phyloP scores from a whole-genome alignment of 2,797 vertebrate genomes.

The Pseudochirops cupreus region DNA sequence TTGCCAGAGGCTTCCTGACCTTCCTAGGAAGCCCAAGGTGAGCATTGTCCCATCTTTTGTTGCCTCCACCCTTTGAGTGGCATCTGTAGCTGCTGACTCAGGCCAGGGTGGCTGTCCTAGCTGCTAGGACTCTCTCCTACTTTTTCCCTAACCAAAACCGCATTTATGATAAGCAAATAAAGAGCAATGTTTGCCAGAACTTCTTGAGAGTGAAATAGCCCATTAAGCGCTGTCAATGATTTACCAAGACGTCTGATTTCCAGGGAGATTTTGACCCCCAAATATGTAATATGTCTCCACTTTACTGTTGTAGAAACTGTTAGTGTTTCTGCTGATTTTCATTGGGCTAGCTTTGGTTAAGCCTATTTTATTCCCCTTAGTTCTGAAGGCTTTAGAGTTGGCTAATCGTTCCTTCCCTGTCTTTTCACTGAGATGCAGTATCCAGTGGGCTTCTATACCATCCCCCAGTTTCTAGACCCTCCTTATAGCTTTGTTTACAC shows the following conservation, averaged over 20 bases:
- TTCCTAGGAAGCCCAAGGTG: too few relatives aligned
- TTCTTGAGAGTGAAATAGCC: neutral
- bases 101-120: neutral
- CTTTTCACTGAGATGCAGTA: neutral
- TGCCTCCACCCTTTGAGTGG: accelerated
- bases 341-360: neutral
- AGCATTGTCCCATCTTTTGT: neutral
- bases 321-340: neutral
- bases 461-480: neutral
- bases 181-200: neutral
- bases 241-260: neutral
- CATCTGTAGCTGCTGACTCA: neutral
- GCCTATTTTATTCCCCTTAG: neutral
- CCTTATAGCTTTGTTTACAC: neutral
- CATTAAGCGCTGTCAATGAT: neutral
- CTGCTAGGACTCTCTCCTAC: neutral
- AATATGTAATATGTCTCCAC: neutral
- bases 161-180: neutral
- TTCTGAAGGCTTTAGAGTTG: neutral
- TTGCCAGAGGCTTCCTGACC: neutral
- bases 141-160: neutral
- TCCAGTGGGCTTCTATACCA: neutral
- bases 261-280: neutral
- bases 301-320: neutral
- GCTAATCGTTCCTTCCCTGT: neutral